Evolutionary conservation across 1,140 invertebrate species (phyloP), one percentile per base, ranked within the genome.

Genomic region (Papilio helenus): DNA sequence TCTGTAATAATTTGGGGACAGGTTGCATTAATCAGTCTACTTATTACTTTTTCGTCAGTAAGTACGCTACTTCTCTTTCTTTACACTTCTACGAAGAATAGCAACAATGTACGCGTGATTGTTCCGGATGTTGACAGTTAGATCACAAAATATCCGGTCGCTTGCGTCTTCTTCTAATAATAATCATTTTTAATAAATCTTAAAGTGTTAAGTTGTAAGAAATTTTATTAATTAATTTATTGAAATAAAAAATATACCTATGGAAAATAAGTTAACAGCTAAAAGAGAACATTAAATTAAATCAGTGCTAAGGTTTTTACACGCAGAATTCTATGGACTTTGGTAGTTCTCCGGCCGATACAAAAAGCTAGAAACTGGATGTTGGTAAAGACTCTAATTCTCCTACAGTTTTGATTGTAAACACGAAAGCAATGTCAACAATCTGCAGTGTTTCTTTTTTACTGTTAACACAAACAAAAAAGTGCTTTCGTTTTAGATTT

Each of bases 391-490:
- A 20, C n/a, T 55, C 51, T 9, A 1, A n/a, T 7, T 55, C n/a
- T 55, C 0, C n/a, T 55, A 51, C 49, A 8, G 9, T 55, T 55
- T 4, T 20, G 51, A 55, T 55, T 55, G n/a, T 55, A 55, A 55
- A 55, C 51, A 20, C 51, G 51, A 18, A 55, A 55, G n/a, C 51
- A 55, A 55, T 7, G 20, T 55, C 51, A 55, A 55, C 51, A 55
- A 55, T 20, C 51, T 9, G 51, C 18, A 55, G 9, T 8, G 18
- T 55, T 55, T 55, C 51, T 55, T 1, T 49, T 12, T 51, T 51
- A 65, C 42, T 73, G 72, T 79, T 73, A 79, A 55, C n/a, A 9
- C 51, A 55, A 55, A 61, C 20, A 61, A 61, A 23, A 68, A 26
- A 39, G 34, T 68, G 61, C 1, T 29, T 68, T 68, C 58, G 3